phyloP scores from a whole-genome alignment of 2,888 invertebrate genomes.

The Myopa testacea region DNA sequence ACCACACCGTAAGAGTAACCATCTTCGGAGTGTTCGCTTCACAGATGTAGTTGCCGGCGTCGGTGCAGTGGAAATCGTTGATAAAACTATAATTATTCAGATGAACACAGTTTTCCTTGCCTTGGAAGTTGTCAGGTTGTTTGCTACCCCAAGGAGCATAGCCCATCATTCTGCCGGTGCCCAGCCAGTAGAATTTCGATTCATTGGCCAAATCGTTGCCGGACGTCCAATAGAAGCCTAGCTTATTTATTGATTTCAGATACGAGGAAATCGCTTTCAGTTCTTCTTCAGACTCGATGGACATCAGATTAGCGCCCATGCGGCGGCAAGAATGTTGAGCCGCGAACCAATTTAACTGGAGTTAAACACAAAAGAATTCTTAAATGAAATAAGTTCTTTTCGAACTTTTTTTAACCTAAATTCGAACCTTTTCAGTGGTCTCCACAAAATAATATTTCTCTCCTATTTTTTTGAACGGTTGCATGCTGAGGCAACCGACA shows the following conservation, averaged over 20 bases:
- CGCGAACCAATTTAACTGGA: constrained; percentile 21
- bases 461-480: neutral
- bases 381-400: no score
- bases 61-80: constrained; percentile 18
- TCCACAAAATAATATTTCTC: neutral
- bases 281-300: constrained; percentile 50
- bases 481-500: neutral
- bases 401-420: no score
- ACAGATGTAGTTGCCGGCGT: constrained; percentile 20
- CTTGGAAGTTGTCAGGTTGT: constrained; percentile 51
- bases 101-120: constrained; percentile 23
- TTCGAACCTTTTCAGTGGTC: neutral
- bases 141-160: constrained; percentile 55
- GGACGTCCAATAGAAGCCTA: constrained; percentile 1
- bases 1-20: constrained; percentile 20
- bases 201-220: constrained; percentile 58
- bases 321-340: constrained; percentile 55
- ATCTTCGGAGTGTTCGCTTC: constrained; percentile 1
- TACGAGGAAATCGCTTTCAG: constrained; percentile 10
- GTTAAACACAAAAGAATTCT: neutral
- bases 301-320: constrained; percentile 56
- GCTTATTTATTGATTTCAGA: neutral
- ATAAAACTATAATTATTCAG: constrained; percentile 5
- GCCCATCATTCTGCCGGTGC: constrained; percentile 55
- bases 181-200: constrained; percentile 57